Conservation (phyloP, 2,888 invertebrate genomes). For the Plagodis dolabraria region DNA sequence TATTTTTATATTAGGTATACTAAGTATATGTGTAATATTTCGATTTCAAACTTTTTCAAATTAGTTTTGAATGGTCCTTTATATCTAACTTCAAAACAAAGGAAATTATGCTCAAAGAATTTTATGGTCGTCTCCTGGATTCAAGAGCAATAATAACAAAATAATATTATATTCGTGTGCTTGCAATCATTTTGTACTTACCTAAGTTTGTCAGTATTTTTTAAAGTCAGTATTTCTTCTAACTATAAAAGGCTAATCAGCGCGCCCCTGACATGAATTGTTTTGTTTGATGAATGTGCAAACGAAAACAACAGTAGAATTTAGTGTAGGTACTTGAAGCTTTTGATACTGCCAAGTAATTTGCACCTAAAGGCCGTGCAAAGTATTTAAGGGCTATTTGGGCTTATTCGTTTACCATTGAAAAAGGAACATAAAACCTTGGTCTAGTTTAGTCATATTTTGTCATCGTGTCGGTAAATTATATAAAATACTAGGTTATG, state of each 20-base stretch:
- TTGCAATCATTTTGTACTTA: no score
- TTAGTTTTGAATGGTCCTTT: no score
- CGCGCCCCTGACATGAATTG: slow-evolving; percentile 69
- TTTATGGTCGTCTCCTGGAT: no score
- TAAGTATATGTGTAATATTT: no score
- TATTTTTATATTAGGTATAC: no score
- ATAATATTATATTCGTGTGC: no score
- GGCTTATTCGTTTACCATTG: slow-evolving; percentile 9
- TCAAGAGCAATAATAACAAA: no score
- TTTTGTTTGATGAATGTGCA: slow-evolving; percentile 62
- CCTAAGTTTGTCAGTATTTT: no score
- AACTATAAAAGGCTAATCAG: slow-evolving; percentile 27
- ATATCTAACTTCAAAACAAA: no score
- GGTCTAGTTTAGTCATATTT: slow-evolving; percentile 22
- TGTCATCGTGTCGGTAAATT: not conserved
- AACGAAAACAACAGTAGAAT: slow-evolving; percentile 48
- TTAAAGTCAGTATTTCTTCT: slow-evolving; percentile 10
- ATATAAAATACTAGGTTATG: slow-evolving; percentile 3
- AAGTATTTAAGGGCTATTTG: slow-evolving; percentile 8
- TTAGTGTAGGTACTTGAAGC: slow-evolving; percentile 19
- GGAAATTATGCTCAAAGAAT: no score
- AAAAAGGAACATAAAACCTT: slow-evolving; percentile 26
- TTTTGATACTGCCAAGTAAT: slow-evolving; percentile 22
- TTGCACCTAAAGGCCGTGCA: slow-evolving; percentile 15
- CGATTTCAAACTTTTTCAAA: no score